Percentiles rank a stretch among this genome's conserved stretches.
phyloP scores from a whole-genome alignment of 2,797 vertebrate genomes.

The Takifugu ocellatus region DNA sequence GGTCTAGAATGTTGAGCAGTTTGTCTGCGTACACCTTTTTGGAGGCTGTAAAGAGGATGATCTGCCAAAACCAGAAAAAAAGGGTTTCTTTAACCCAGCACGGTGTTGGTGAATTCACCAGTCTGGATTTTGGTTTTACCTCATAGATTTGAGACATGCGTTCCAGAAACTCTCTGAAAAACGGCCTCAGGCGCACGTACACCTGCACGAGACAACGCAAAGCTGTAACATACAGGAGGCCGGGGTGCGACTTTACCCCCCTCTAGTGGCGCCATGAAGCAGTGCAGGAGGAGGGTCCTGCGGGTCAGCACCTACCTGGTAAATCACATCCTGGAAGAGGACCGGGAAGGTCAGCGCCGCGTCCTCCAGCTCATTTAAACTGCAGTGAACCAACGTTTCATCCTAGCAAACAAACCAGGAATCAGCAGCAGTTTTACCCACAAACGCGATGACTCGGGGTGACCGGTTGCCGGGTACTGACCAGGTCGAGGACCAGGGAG shows the following conservation, averaged over 20 bases:
- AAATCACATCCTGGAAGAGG: constrained; percentile 99
- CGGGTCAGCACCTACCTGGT: constrained; percentile 80
- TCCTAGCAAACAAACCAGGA: constrained; percentile 71
- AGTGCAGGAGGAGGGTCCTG: rapidly evolving
- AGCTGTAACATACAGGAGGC: neutral
- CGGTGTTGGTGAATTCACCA: neutral
- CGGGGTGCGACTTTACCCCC: constrained; percentile 17
- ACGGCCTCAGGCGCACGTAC: constrained; percentile 94
- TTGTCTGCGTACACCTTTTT: constrained; percentile 99
- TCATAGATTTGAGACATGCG: constrained; percentile 99
- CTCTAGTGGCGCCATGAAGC: constrained; percentile 44
- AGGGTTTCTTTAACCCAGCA: neutral
- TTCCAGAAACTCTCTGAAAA: constrained; percentile 98
- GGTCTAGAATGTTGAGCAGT: constrained; percentile 97
- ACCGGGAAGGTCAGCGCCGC: constrained; percentile 98
- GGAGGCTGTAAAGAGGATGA: constrained; percentile 98
- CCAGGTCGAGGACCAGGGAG: constrained; percentile 95
- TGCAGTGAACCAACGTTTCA: constrained; percentile 98
- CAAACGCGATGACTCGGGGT: neutral
- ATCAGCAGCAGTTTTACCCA: neutral
- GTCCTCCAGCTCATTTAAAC: constrained; percentile 96
- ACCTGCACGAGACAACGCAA: constrained; percentile 75
- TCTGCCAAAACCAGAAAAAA: constrained; percentile 67
- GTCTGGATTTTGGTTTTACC: constrained; percentile 71
- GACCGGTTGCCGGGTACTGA: constrained; percentile 53